Percentiles rank a stretch among this genome's conserved stretches.
Evolutionary conservation across 2,888 invertebrate genomes (phyloP).

Genomic region (Ophion ellenae): DNA sequence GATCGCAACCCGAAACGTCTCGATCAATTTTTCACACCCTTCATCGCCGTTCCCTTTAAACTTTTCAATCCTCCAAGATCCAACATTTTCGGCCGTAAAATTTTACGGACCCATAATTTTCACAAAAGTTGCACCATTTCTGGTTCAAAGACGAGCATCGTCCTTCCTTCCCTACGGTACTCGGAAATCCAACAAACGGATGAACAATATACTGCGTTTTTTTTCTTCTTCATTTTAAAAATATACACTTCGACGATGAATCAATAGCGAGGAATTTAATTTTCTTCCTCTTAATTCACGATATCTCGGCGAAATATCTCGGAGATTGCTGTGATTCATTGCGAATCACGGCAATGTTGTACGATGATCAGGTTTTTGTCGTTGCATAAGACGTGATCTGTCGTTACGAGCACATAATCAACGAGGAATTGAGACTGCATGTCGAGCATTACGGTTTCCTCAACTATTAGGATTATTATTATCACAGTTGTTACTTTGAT

Average conservation of each 20-base stretch:
- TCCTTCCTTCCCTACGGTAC: too few relatives aligned
- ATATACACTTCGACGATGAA: not conserved
- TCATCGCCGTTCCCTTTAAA: not conserved
- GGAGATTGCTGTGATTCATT: constrained; percentile 49
- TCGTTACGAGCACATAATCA: constrained; percentile 14
- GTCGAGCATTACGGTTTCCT: constrained; percentile 26
- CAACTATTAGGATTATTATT: constrained; percentile 1
- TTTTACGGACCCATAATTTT: not conserved
- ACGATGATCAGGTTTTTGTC: constrained; percentile 15
- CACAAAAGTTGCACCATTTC: not conserved
- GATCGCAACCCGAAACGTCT: not conserved
- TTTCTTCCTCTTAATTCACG: constrained; percentile 7
- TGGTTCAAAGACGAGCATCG: too few relatives aligned
- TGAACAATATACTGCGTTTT: not conserved
- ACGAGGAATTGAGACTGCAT: constrained; percentile 27
- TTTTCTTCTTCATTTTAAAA: constrained; percentile 1
- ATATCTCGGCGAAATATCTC: constrained; percentile 28
- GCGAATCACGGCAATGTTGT: constrained; percentile 36
- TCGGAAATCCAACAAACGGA: not conserved
- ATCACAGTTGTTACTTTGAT: not conserved
- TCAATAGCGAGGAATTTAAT: not conserved
- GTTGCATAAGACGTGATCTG: constrained; percentile 51
- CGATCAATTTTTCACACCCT: constrained; percentile 5
- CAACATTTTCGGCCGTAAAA: not conserved
- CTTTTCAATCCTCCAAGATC: not conserved